phyloP scores from a whole-genome alignment of 2,113 vertebrate genomes.

The Pomatorhinus ruficollis region DNA sequence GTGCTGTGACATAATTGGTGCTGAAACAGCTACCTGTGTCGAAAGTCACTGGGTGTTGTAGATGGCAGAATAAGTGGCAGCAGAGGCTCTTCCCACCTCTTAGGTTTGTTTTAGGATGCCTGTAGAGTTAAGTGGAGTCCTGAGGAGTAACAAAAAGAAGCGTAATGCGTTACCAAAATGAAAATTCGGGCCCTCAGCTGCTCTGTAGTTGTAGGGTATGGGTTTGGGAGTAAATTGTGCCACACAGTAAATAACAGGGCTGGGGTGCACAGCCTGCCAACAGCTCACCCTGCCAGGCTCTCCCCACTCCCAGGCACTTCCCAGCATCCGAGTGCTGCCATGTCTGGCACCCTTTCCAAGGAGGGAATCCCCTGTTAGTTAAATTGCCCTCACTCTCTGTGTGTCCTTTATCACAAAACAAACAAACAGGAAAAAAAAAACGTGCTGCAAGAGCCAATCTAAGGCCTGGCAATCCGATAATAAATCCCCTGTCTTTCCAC shows the following conservation, averaged over 20 bases:
- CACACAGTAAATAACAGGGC: not conserved
- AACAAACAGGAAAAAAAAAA: slow-evolving; percentile 44
- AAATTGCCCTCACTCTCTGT: not conserved
- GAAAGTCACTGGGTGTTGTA: not conserved
- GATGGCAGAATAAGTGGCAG: not conserved
- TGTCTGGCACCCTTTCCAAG: not conserved
- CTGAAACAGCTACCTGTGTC: not conserved
- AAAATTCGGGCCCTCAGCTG: not conserved
- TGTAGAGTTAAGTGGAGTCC: not conserved
- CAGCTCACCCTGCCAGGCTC: not conserved
- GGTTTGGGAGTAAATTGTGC: not conserved
- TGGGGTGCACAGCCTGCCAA: not conserved
- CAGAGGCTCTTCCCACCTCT: not conserved
- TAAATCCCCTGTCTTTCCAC: slow-evolving; percentile 43
- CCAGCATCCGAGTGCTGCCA: not conserved
- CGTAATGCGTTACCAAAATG: rapidly evolving
- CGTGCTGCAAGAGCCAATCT: not conserved
- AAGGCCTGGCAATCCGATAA: slow-evolving; percentile 3
- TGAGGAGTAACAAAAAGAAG: not conserved
- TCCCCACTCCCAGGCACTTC: not conserved
- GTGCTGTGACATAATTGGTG: not conserved
- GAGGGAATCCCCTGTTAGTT: slow-evolving; percentile 21
- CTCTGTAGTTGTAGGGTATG: not conserved
- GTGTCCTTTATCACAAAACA: slow-evolving; percentile 51
- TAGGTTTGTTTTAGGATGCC: not conserved